phyloP scores from a whole-genome alignment of 2,113 vertebrate genomes.

The Bufo gargarizans region DNA sequence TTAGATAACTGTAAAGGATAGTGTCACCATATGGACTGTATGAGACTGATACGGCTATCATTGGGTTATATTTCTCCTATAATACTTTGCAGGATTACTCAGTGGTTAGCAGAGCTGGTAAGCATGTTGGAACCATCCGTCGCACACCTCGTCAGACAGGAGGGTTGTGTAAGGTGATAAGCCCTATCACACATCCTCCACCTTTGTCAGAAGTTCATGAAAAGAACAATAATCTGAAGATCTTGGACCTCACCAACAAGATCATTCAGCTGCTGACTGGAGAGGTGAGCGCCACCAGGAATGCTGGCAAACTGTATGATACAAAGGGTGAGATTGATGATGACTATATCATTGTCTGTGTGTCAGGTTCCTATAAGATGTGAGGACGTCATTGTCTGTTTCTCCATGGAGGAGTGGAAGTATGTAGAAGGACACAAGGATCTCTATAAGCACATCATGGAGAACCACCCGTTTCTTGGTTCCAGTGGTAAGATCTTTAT shows the following conservation, averaged over 20 bases:
- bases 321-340: background rate
- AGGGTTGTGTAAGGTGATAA: too few species aligned
- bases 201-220: background rate
- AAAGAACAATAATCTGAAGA: background rate
- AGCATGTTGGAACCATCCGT: background rate
- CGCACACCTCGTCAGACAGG: background rate
- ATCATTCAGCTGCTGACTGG: conserved; percentile 31
- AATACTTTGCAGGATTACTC: conserved; percentile 15
- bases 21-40: background rate
- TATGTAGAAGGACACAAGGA: conserved; percentile 25
- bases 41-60: background rate
- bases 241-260: conserved; percentile 26
- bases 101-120: background rate
- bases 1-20: background rate
- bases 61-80: background rate
- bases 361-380: background rate
- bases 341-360: conserved; percentile 5
- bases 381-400: conserved; percentile 20
- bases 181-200: background rate
- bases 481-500: conserved; percentile 3
- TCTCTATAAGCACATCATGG: conserved; percentile 15
- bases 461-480: background rate
- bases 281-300: background rate
- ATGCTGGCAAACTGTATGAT: background rate
- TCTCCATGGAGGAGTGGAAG: conserved; percentile 42